Conservation (phyloP, 2,888 invertebrate species). For the Sinodicranocentrus sp. region DNA sequence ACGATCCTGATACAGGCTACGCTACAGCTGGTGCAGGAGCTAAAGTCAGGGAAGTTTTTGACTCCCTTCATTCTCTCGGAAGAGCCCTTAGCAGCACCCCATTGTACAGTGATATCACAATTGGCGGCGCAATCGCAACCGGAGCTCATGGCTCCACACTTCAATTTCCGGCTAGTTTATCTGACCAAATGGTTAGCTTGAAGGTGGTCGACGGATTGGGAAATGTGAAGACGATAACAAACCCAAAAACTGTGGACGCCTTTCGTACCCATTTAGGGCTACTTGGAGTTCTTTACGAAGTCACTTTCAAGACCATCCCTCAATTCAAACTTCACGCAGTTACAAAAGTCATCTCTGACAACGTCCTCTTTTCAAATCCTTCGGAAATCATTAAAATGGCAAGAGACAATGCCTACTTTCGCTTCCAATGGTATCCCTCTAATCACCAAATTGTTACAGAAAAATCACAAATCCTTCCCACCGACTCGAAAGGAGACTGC, state of each 20-base stretch:
- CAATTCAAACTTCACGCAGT: constrained; percentile 19
- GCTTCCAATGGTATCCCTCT: constrained; percentile 43
- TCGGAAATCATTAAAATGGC: neutral
- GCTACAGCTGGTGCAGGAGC: constrained; percentile 2
- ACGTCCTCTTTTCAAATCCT: neutral
- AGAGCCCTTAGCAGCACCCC: constrained; percentile 12
- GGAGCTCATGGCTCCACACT: constrained; percentile 33
- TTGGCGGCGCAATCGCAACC: constrained; percentile 16
- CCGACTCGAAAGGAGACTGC: neutral
- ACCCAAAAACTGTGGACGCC: neutral
- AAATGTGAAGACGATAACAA: constrained; percentile 3
- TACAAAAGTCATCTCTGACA: neutral
- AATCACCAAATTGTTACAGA: constrained; percentile 18
- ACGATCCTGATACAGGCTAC: neutral
- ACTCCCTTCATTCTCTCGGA: constrained; percentile 1
- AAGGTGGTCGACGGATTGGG: constrained; percentile 23
- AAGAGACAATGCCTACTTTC: neutral
- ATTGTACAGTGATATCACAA: constrained; percentile 7
- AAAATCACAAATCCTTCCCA: neutral
- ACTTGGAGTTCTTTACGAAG: constrained; percentile 24
- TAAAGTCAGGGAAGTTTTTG: neutral
- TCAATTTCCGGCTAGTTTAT: neutral
- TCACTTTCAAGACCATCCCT: neutral
- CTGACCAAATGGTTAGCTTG: constrained; percentile 6
- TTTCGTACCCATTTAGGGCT: constrained; percentile 35